phyloP scores from a whole-genome alignment of 1,140 invertebrate genomes.

The Zaprionus taronus region DNA sequence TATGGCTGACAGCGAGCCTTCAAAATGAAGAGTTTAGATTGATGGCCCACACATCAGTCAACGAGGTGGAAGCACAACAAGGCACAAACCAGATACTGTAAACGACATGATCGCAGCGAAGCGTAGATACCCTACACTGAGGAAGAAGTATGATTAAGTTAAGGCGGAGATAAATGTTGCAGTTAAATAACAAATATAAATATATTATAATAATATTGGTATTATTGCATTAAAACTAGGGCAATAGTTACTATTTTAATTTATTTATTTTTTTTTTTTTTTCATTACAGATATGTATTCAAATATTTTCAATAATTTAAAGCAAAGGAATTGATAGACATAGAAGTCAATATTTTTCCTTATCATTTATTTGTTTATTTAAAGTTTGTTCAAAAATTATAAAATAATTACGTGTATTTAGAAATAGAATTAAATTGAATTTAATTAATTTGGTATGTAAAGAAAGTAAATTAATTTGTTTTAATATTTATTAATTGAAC shows the following conservation, averaged over 20 bases:
- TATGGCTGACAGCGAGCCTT: slow-evolving; percentile 77
- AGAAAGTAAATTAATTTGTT: too few relatives aligned
- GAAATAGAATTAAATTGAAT: too few relatives aligned
- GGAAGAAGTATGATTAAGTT: background rate
- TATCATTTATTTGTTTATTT: too few relatives aligned
- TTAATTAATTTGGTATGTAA: too few relatives aligned
- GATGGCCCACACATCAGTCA: slow-evolving; percentile 80
- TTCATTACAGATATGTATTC: background rate
- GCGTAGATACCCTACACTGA: slow-evolving; percentile 40
- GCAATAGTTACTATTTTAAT: background rate
- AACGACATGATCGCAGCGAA: background rate
- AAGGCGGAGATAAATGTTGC: background rate
- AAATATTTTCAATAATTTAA: background rate
- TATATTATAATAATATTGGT: too few relatives aligned
- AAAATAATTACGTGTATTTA: too few relatives aligned
- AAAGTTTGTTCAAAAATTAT: too few relatives aligned
- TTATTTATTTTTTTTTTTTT: background rate
- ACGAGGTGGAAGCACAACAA: slow-evolving; percentile 41
- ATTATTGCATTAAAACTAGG: too few relatives aligned
- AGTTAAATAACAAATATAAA: background rate
- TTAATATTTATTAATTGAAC: too few relatives aligned
- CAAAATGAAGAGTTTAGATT: slow-evolving; percentile 83
- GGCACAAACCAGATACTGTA: slow-evolving; percentile 24
- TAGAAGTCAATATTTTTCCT: too few relatives aligned
- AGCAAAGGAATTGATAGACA: too few relatives aligned